These are phyloP conservation scores for Eupithecia dodoneata DNA, from an alignment of 2,888 invertebrate genomes.

Conservation along the genomic window DNA sequence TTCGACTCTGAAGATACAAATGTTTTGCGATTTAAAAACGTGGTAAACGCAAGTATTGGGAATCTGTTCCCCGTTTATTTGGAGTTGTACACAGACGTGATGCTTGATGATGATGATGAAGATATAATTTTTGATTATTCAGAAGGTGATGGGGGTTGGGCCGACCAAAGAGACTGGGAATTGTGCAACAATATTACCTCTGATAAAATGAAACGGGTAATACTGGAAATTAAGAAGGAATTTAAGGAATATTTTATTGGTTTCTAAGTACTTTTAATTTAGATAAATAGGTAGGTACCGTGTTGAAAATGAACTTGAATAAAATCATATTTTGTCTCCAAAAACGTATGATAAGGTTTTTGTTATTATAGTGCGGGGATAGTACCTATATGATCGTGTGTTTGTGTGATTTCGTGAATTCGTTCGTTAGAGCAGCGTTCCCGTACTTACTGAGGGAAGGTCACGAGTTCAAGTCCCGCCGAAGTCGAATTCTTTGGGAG, in stretches of 20 bases:
- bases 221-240: conserved; percentile 55
- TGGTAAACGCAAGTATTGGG: conserved; percentile 43
- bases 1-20: conserved; percentile 12
- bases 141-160: conserved; percentile 62
- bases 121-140: conserved; percentile 53
- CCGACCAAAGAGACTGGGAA: conserved; percentile 58
- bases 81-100: conserved; percentile 56
- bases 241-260: conserved; percentile 41
- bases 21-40: conserved; percentile 35
- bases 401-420: no score
- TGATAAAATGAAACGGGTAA: conserved; percentile 56
- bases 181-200: conserved; percentile 60
- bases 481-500: no score
- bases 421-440: no score
- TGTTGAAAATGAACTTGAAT: not conserved
- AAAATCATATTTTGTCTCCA: not conserved
- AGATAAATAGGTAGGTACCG: not conserved
- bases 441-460: no score
- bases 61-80: conserved; percentile 55
- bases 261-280: not conserved
- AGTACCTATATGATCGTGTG: no score
- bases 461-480: no score
- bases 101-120: conserved; percentile 54
- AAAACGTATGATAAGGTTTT: no score
- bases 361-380: no score